phyloP scores from a whole-genome alignment of 2,797 vertebrate species.

The Sebastes paucispinis region DNA sequence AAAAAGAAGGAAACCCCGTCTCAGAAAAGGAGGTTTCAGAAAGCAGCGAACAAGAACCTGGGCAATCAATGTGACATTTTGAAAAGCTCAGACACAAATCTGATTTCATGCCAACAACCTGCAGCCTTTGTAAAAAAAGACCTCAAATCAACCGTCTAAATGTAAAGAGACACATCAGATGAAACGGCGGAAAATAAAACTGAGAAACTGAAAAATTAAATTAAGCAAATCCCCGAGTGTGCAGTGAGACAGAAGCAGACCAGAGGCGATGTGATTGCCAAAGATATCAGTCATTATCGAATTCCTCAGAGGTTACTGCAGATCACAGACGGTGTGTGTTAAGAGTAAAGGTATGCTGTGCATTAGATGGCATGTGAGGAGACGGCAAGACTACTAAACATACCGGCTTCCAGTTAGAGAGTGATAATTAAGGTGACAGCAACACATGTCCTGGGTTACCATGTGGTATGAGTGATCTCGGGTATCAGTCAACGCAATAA shows the following conservation, averaged over 20 bases:
- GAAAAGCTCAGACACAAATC: neutral
- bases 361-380: neutral
- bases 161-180: neutral
- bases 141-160: neutral
- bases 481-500: neutral
- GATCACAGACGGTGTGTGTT: neutral
- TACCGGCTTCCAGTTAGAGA: neutral
- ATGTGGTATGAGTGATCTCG: neutral
- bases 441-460: neutral
- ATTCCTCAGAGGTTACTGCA: conserved; percentile 31
- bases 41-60: neutral
- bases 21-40: neutral
- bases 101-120: conserved; percentile 2
- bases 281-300: conserved; percentile 26
- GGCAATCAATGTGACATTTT: neutral
- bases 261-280: neutral
- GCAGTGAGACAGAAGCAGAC: conserved; percentile 5
- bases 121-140: neutral
- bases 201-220: neutral
- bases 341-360: conserved; percentile 7
- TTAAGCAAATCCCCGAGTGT: conserved; percentile 5
- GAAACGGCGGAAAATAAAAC: neutral
- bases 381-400: neutral
- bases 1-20: neutral
- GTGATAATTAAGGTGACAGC: neutral